Percentiles rank a stretch among this genome's conserved stretches.
These are phyloP conservation scores for Geopemphigus sp. DNA, from an alignment of 1,140 invertebrate genomes.

Conservation along the genomic window DNA sequence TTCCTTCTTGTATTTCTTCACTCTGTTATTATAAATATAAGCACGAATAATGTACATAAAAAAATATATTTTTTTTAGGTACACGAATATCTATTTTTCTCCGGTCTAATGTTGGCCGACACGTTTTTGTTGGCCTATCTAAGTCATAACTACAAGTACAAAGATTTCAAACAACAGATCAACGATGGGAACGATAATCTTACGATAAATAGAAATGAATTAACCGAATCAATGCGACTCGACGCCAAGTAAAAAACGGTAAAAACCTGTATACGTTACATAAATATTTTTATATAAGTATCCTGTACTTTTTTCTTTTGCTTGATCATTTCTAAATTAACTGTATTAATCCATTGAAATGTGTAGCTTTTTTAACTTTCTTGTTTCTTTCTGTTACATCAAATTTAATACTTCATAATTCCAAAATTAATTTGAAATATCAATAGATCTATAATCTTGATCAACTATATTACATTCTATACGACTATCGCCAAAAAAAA, in stretches of 20 bases:
- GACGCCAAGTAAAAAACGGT: neutral
- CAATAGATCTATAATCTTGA: too few species aligned
- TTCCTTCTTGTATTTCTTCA: too few species aligned
- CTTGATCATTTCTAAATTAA: too few species aligned
- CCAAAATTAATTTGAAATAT: too few species aligned
- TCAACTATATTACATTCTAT: too few species aligned
- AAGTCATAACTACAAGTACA: slow-evolving; percentile 65
- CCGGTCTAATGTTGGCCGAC: slow-evolving; percentile 77
- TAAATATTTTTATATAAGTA: too few species aligned
- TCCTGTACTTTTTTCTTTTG: too few species aligned
- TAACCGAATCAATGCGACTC: neutral
- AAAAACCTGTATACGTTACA: neutral
- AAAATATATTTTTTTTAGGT: slow-evolving; percentile 60
- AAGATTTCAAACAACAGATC: neutral
- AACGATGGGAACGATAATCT: neutral
- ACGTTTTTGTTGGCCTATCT: slow-evolving; percentile 77
- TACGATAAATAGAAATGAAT: neutral
- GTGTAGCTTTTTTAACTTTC: too few species aligned
- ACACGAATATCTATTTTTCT: slow-evolving; percentile 84
- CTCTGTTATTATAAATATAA: neutral
- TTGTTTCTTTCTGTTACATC: too few species aligned
- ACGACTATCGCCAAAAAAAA: too few species aligned
- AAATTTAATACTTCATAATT: too few species aligned
- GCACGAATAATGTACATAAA: neutral
- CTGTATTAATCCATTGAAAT: too few species aligned